Conservation (phyloP, 2,888 invertebrate genomes). For the Coecobrya sp. region DNA sequence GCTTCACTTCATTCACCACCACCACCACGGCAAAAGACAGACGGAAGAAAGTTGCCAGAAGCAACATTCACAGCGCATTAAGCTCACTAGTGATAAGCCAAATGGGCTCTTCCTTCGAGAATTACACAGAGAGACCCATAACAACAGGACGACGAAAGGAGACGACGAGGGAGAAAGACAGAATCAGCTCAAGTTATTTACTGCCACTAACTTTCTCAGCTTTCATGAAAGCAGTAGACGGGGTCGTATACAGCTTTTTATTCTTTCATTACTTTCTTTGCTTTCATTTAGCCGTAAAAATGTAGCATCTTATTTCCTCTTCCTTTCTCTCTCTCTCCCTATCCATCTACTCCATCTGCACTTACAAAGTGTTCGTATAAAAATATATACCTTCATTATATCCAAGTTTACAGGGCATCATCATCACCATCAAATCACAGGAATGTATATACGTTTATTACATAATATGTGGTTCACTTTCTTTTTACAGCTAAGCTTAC, state of each 20-base stretch:
- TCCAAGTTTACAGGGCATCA: background rate
- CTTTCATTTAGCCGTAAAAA: slow-evolving; percentile 78
- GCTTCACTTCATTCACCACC: slow-evolving; percentile 46
- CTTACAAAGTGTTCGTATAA: background rate
- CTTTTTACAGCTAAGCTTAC: slow-evolving; percentile 20
- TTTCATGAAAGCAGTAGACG: slow-evolving; percentile 53
- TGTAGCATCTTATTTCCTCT: slow-evolving; percentile 73
- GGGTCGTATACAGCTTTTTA: slow-evolving; percentile 68
- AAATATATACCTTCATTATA: no score
- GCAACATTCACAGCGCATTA: slow-evolving; percentile 79
- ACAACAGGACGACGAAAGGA: slow-evolving; percentile 5
- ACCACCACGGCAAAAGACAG: slow-evolving; percentile 14
- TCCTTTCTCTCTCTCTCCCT: background rate
- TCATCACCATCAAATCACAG: slow-evolving; percentile 42
- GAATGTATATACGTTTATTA: slow-evolving; percentile 54
- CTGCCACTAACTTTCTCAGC: slow-evolving; percentile 74
- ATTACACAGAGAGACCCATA: slow-evolving; percentile 39
- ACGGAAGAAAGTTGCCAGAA: slow-evolving; percentile 70
- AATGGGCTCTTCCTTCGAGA: slow-evolving; percentile 72
- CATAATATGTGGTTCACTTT: slow-evolving; percentile 60
- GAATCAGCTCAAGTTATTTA: slow-evolving; percentile 68
- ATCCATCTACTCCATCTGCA: slow-evolving; percentile 7
- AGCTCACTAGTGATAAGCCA: slow-evolving; percentile 77
- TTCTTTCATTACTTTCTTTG: slow-evolving; percentile 77
- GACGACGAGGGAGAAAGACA: slow-evolving; percentile 43